phyloP scores from a whole-genome alignment of 2,113 vertebrate species.

The Neolamprologus hecqui region DNA sequence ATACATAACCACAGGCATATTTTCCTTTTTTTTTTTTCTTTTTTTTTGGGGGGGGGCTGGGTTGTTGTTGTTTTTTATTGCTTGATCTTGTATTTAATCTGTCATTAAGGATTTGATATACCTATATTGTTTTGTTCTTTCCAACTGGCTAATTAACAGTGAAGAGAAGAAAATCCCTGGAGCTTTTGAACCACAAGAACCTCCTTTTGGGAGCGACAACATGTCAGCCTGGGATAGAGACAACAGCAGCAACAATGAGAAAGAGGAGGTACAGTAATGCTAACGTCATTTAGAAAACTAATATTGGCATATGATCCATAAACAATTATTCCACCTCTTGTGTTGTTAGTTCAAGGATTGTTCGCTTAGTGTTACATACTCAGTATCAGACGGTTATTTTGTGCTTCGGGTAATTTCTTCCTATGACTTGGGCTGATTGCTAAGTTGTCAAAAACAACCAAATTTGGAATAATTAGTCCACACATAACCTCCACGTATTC shows the following conservation, averaged over 20 bases:
- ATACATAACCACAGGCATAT: background rate
- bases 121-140: background rate
- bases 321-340: background rate
- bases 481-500: background rate
- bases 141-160: constrained; percentile 39
- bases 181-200: constrained; percentile 19
- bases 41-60: fast-evolving
- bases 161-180: constrained; percentile 24
- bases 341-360: background rate
- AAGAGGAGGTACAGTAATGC: constrained; percentile 60
- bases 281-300: background rate
- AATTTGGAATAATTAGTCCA: background rate
- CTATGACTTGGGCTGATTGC: background rate
- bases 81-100: background rate
- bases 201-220: constrained; percentile 62
- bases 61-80: background rate
- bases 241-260: constrained; percentile 12
- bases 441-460: background rate
- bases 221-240: constrained; percentile 57
- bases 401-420: background rate
- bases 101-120: background rate
- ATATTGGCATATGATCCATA: background rate
- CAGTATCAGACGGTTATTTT: background rate
- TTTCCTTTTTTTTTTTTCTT: background rate
- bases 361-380: background rate